These are phyloP conservation scores for Thryonomys swinderianus DNA, from an alignment of 2,113 vertebrate genomes.

Conservation along the genomic window DNA sequence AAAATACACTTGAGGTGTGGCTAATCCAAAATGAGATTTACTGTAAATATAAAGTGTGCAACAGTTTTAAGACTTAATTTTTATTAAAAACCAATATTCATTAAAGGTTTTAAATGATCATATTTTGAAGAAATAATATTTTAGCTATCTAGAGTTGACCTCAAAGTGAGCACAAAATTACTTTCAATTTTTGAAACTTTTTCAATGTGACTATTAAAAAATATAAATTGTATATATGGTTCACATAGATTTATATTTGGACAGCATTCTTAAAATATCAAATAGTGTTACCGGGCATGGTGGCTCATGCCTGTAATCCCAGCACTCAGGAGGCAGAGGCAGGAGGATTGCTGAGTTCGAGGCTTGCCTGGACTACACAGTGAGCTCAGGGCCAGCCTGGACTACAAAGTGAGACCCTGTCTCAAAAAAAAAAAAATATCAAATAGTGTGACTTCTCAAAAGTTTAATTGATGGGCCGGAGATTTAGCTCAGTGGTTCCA, in stretches of 20 bases:
- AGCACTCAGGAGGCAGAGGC: too few relatives aligned
- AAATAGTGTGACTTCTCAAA: neutral
- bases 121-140: conserved; percentile 27
- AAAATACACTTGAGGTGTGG: neutral
- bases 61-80: neutral
- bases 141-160: neutral
- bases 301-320: too few relatives aligned
- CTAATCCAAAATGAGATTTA: neutral
- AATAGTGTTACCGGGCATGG: too few relatives aligned
- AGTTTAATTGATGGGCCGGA: neutral
- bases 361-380: too few relatives aligned
- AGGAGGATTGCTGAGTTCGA: too few relatives aligned
- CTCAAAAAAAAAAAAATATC: neutral
- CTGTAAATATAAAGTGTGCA: neutral
- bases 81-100: neutral
- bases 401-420: too few relatives aligned
- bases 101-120: neutral
- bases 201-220: conserved; percentile 2
- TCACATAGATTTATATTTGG: neutral
- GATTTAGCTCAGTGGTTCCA: too few relatives aligned
- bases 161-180: conserved; percentile 34
- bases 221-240: neutral
- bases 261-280: neutral
- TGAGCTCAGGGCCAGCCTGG: too few relatives aligned
- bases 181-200: neutral